phyloP scores from a whole-genome alignment of 2,113 vertebrate genomes.

The Noctilio leporinus region DNA sequence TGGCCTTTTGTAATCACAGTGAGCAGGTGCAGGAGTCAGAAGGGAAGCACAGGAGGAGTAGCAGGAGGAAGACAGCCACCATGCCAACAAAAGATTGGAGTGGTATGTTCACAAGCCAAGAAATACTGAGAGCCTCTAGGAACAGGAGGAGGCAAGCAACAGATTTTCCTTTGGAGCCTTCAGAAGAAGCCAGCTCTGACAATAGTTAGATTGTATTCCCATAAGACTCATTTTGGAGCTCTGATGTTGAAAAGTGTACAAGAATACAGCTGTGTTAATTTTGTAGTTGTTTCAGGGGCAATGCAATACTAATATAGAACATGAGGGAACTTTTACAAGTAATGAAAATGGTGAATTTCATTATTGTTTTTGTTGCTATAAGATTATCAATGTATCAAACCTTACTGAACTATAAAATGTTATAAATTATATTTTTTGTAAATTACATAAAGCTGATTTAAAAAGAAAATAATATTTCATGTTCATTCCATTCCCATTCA shows the following conservation, averaged over 20 bases:
- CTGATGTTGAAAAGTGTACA: not conserved
- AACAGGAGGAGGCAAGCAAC: not conserved
- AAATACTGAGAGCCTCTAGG: not conserved
- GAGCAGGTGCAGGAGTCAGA: not conserved
- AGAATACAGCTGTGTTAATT: not conserved
- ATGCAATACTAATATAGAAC: not conserved
- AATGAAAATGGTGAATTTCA: not conserved
- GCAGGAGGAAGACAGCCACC: not conserved
- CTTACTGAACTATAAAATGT: not conserved
- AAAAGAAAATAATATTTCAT: not conserved
- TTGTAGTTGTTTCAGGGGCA: not conserved
- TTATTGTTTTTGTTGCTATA: not conserved
- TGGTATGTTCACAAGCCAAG: rapidly evolving
- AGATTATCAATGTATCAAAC: not conserved
- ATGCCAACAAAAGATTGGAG: not conserved
- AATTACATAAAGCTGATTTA: not conserved
- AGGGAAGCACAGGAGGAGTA: not conserved
- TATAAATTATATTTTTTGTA: not conserved
- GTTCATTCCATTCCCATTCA: not conserved
- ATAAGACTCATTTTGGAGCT: not conserved
- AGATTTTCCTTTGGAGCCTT: not conserved
- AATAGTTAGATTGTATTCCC: not conserved
- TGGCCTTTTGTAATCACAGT: not conserved
- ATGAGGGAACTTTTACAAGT: not conserved
- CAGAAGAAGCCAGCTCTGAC: not conserved